A percentile compares a stretch with the other conserved stretches of the same genome.
Evolutionary conservation across 30 jellyfish, hydroid and myxozoan species (phyloP).

Genomic region (Sanderia malayensis): DNA sequence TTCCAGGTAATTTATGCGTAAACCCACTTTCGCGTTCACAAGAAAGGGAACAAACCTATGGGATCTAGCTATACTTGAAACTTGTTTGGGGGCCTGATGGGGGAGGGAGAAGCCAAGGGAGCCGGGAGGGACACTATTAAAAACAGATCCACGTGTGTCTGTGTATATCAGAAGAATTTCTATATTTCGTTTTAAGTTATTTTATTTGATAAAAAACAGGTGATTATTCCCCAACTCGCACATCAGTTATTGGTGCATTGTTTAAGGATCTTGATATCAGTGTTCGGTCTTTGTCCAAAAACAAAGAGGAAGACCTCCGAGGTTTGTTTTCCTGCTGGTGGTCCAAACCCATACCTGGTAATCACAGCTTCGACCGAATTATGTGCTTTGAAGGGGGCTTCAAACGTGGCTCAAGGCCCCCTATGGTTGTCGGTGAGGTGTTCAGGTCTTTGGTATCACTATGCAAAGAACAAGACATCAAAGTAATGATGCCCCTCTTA

Average conservation of each 20-base stretch:
- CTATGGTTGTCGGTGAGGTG: slow-evolving; percentile 84
- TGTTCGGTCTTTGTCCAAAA: slow-evolving; percentile 56
- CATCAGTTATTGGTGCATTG: slow-evolving; percentile 93
- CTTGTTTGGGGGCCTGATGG: no score
- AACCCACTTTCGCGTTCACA: no score
- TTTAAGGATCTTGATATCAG: slow-evolving; percentile 60
- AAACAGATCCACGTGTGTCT: no score
- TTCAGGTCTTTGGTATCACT: slow-evolving; percentile 77
- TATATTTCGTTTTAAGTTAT: no score
- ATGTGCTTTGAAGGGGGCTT: slow-evolving; percentile 91
- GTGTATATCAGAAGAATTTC: no score
- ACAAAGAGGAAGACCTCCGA: slow-evolving; percentile 89
- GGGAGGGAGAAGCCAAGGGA: no score
- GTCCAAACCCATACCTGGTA: slow-evolving; percentile 67
- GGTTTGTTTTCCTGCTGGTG: slow-evolving; percentile 90
- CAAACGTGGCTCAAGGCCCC: slow-evolving; percentile 68
- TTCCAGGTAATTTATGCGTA: no score
- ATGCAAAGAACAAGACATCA: slow-evolving; percentile 67
- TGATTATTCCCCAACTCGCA: slow-evolving; percentile 80
- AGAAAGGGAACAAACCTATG: no score
- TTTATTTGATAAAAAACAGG: no score
- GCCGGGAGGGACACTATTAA: no score
- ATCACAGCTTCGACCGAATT: slow-evolving; percentile 50
- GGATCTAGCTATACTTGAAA: no score
- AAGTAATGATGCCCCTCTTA: slow-evolving; percentile 84